Evolutionary conservation across 2,113 vertebrate species (phyloP).

Genomic region (Ochotona princeps): DNA sequence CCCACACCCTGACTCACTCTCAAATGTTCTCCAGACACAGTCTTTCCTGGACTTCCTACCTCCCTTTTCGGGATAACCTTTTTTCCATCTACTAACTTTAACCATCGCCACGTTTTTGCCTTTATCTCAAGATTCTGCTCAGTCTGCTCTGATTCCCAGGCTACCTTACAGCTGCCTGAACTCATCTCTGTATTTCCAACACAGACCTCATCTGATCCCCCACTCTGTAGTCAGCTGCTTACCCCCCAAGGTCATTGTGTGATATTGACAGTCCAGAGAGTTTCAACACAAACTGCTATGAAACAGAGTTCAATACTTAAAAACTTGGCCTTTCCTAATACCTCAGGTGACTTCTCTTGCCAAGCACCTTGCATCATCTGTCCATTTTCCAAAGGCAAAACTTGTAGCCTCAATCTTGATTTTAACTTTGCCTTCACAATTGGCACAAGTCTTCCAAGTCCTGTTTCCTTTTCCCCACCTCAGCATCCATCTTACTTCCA

Average conservation of each 20-base stretch:
- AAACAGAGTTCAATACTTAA: slow-evolving; percentile 4
- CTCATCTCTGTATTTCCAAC: not conserved
- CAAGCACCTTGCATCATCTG: not conserved
- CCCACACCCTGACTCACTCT: not conserved
- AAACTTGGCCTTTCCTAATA: not conserved
- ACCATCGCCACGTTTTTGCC: not conserved
- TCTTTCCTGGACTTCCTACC: not conserved
- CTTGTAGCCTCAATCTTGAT: slow-evolving; percentile 21
- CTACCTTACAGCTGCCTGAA: not conserved
- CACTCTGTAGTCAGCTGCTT: not conserved
- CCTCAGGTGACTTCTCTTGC: not conserved
- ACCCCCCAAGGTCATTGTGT: not conserved
- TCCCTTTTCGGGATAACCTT: not conserved
- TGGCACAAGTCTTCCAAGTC: not conserved
- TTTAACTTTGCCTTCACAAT: slow-evolving; percentile 36
- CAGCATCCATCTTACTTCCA: not conserved
- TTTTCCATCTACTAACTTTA: not conserved
- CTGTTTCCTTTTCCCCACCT: not conserved
- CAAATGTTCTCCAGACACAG: not conserved
- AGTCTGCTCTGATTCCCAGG: not conserved
- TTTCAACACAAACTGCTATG: not conserved
- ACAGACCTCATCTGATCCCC: not conserved
- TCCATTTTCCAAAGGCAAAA: slow-evolving; percentile 15
- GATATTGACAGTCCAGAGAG: not conserved
- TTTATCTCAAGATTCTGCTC: not conserved